Conservation (phyloP, 2,113 vertebrate species). For the Coracopsis vasa region DNA sequence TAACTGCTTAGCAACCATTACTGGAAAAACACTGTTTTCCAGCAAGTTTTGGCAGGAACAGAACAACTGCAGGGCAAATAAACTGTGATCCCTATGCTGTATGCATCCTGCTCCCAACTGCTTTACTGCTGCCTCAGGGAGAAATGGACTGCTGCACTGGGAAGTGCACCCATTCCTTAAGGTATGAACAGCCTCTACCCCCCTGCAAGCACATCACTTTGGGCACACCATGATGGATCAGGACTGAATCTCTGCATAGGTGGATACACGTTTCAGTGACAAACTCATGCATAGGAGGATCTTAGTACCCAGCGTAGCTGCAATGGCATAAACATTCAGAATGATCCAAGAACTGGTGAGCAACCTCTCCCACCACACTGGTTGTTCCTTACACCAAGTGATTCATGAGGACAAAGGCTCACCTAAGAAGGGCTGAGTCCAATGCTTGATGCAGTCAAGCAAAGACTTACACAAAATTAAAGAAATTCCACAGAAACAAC, state of each 20-base stretch:
- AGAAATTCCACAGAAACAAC: background rate
- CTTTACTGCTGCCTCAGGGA: background rate
- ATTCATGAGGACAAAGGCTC: background rate
- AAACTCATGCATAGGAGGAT: background rate
- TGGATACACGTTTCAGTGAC: background rate
- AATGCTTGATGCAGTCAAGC: background rate
- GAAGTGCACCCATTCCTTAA: background rate
- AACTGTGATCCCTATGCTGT: background rate
- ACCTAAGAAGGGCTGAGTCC: background rate
- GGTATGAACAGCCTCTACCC: background rate
- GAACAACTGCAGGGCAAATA: slow-evolving; percentile 4
- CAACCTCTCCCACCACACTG: fast-evolving
- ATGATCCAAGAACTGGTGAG: background rate
- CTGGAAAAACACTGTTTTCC: slow-evolving; percentile 47
- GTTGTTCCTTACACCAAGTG: background rate
- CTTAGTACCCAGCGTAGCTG: background rate
- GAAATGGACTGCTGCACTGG: fast-evolving
- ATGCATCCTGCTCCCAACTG: background rate
- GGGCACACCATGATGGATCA: background rate
- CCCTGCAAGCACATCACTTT: background rate
- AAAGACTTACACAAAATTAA: slow-evolving; percentile 24
- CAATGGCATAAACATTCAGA: background rate
- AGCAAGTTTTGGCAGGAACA: slow-evolving; percentile 34
- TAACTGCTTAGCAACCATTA: slow-evolving; percentile 40
- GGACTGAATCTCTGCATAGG: fast-evolving